phyloP scores from a whole-genome alignment of 2,113 vertebrate species.

The Etheostoma cragini region DNA sequence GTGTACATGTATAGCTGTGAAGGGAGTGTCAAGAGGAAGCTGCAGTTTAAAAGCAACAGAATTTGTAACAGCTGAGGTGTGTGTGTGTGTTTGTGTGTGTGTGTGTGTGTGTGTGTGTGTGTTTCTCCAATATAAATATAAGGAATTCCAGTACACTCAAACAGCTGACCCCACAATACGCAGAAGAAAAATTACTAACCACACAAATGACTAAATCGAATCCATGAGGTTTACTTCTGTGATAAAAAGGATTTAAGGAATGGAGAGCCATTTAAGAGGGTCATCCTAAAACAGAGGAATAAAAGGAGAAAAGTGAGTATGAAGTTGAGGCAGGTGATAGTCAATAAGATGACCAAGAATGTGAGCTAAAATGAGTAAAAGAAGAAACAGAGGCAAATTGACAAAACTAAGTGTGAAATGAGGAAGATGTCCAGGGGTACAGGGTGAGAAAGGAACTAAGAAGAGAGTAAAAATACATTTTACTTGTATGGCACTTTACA shows the following conservation, averaged over 20 bases:
- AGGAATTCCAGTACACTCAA: conserved; percentile 26
- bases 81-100: neutral
- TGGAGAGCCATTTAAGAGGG: neutral
- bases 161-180: conserved; percentile 27
- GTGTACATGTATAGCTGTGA: neutral
- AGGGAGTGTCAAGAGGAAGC: neutral
- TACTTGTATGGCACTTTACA: too few relatives aligned
- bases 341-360: conserved; percentile 13
- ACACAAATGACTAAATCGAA: conserved; percentile 43
- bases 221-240: conserved; percentile 34
- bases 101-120: neutral
- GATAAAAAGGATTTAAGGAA: conserved; percentile 33
- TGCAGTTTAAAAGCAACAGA: neutral
- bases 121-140: conserved; percentile 26
- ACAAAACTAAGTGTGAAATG: neutral
- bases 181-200: conserved; percentile 20
- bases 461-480: neutral
- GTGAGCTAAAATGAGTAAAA: neutral
- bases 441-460: neutral
- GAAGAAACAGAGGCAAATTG: neutral
- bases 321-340: conserved; percentile 26
- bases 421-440: neutral
- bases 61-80: neutral
- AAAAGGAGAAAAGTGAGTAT: conserved; percentile 1
- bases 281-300: conserved; percentile 14